A percentile compares a stretch with the other conserved stretches of the same genome.
phyloP scores from a whole-genome alignment of 2,888 invertebrate genomes.

The Melanostoma mellinum region DNA sequence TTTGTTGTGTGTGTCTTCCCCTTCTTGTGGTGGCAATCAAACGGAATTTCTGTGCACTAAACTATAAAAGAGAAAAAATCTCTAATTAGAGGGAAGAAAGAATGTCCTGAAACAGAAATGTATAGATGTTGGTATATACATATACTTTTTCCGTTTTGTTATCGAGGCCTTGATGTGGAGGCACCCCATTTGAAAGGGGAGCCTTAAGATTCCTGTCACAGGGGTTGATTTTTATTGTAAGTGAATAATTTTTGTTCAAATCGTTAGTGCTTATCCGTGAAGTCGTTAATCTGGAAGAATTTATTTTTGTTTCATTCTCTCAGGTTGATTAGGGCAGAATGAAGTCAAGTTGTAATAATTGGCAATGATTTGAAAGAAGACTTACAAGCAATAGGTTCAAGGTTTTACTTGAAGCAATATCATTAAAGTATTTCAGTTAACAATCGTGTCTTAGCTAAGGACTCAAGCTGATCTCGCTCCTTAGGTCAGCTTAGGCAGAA shows the following conservation, averaged over 20 bases:
- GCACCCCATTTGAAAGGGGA: slow-evolving; percentile 10
- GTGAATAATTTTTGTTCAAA: slow-evolving; percentile 27
- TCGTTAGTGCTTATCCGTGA: slow-evolving; percentile 33
- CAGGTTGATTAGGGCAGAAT: slow-evolving; percentile 11
- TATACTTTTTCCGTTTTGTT: slow-evolving; percentile 10
- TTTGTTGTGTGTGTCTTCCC: not conserved
- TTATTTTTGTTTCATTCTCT: slow-evolving; percentile 26
- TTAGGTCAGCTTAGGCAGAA: too few species aligned
- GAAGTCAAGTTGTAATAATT: too few species aligned
- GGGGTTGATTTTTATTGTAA: slow-evolving; percentile 27
- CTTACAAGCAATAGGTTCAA: too few species aligned
- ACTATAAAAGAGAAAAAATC: slow-evolving; percentile 44
- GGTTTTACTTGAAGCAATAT: too few species aligned
- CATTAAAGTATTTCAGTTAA: too few species aligned
- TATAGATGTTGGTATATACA: not conserved
- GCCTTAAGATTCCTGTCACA: slow-evolving; percentile 26
- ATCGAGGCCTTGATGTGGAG: slow-evolving; percentile 7
- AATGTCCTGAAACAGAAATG: slow-evolving; percentile 57
- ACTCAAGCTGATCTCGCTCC: too few species aligned
- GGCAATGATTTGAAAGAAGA: too few species aligned
- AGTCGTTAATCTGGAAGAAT: slow-evolving; percentile 41
- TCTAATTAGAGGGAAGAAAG: slow-evolving; percentile 64
- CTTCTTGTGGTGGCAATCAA: slow-evolving; percentile 48
- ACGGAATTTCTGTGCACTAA: slow-evolving; percentile 50
- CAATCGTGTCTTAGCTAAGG: too few species aligned